Percentiles rank a stretch among this genome's conserved stretches.
Conservation (phyloP, 2,797 vertebrate genomes). For the Sphenopsis melanotis region DNA sequence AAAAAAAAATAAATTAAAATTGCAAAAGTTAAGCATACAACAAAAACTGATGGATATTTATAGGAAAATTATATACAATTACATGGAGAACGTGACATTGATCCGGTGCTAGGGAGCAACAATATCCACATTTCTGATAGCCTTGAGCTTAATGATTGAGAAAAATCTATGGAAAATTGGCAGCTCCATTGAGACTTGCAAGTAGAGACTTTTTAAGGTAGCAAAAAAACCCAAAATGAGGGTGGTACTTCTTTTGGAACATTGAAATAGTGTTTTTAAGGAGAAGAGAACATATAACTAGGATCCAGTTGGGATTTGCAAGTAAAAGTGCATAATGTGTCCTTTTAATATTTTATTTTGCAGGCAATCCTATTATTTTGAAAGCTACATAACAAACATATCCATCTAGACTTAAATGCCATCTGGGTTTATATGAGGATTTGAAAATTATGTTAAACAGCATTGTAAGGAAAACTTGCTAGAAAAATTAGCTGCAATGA, state of each 20-base stretch:
- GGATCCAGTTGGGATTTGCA: background rate
- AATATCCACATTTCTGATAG: background rate
- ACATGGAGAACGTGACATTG: background rate
- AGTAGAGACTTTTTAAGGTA: background rate
- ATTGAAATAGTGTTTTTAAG: background rate
- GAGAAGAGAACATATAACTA: background rate
- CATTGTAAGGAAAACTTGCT: background rate
- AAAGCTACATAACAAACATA: background rate
- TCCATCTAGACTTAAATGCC: background rate
- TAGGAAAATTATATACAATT: background rate
- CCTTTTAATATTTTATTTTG: background rate
- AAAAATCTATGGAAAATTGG: background rate
- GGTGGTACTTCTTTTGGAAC: background rate
- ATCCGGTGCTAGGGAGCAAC: background rate
- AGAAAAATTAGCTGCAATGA: background rate
- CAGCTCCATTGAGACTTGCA: background rate
- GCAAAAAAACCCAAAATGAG: background rate
- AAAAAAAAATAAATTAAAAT: background rate
- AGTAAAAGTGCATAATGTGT: background rate
- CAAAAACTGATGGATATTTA: background rate
- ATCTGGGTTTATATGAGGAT: background rate
- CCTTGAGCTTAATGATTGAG: background rate
- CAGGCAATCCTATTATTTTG: background rate
- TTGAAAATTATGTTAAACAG: background rate
- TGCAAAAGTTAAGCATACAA: background rate